These are phyloP conservation scores for Epsilonema sp. DNA, from an alignment of 2,888 invertebrate genomes.

Conservation along the genomic window DNA sequence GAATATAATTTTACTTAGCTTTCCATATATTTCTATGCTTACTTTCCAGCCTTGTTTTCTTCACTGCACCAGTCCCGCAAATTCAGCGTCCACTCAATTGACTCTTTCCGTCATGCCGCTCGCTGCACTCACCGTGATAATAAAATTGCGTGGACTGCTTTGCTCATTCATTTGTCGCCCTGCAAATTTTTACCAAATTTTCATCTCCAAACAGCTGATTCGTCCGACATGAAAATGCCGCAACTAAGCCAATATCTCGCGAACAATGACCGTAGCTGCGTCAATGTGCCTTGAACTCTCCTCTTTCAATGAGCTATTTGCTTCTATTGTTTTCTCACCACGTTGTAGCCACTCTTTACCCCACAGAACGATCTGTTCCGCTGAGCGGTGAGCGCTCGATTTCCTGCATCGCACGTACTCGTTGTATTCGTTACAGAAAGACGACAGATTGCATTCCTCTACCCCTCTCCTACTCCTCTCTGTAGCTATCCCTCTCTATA, in stretches of 20 bases:
- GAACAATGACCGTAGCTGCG: too few relatives aligned
- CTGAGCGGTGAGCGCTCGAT: conserved; percentile 78
- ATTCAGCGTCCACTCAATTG: conserved; percentile 65
- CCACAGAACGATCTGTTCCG: conserved; percentile 87
- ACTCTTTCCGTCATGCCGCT: conserved; percentile 40
- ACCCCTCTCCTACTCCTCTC: conserved; percentile 64
- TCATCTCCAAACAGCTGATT: too few relatives aligned
- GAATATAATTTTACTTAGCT: too few relatives aligned
- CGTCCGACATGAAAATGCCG: too few relatives aligned
- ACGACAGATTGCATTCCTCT: conserved; percentile 64
- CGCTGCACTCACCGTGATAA: conserved; percentile 93
- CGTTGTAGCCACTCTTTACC: too few relatives aligned
- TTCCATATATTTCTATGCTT: too few relatives aligned
- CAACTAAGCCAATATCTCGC: too few relatives aligned
- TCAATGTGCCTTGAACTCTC: too few relatives aligned
- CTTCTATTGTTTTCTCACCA: too few relatives aligned
- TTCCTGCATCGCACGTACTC: too few relatives aligned
- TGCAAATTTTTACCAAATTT: too few relatives aligned
- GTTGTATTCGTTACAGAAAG: conserved; percentile 79
- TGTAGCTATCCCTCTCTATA: conserved; percentile 45
- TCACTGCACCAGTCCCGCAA: conserved; percentile 95
- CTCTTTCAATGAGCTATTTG: too few relatives aligned
- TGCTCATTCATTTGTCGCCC: conserved; percentile 95
- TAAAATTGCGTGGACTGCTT: conserved; percentile 70
- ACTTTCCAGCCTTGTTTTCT: conserved; percentile 83